These are phyloP conservation scores for Glaucopsyche alexis DNA, from an alignment of 2,888 invertebrate species.

Conservation along the genomic window DNA sequence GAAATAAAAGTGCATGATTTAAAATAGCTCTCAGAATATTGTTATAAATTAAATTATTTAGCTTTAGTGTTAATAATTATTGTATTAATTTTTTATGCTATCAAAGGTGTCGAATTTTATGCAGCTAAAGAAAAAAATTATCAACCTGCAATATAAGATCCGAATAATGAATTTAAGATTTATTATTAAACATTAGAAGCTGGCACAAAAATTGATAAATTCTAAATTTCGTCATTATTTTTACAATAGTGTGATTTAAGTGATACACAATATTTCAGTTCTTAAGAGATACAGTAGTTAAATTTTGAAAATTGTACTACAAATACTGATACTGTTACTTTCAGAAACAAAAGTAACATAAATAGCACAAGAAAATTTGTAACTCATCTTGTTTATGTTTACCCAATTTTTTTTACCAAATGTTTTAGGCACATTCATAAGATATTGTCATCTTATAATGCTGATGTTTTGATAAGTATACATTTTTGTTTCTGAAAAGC, in stretches of 20 bases:
- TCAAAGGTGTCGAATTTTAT: conserved; percentile 11
- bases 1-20: conserved; percentile 68
- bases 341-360: not conserved
- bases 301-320: not conserved
- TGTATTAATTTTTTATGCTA: conserved; percentile 16
- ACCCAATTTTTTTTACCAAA: too few relatives aligned
- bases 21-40: conserved; percentile 68
- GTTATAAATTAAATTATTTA: conserved; percentile 55
- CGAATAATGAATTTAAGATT: conserved; percentile 13
- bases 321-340: not conserved
- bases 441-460: not conserved
- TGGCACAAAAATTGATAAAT: conserved; percentile 8
- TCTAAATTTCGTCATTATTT: not conserved
- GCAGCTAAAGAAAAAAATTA: conserved; percentile 9
- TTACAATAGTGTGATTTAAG: not conserved
- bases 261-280: not conserved
- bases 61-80: conserved; percentile 51
- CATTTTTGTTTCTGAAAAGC: not conserved
- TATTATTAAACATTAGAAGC: conserved; percentile 2
- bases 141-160: conserved; percentile 9
- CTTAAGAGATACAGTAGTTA: not conserved
- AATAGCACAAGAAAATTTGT: not conserved
- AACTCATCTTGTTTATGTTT: not conserved
- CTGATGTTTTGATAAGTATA: not conserved
- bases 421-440: not conserved